Base-by-base conservation (phyloP, 2,888 invertebrate species). In the Dicranocentrus wangi region DNA sequence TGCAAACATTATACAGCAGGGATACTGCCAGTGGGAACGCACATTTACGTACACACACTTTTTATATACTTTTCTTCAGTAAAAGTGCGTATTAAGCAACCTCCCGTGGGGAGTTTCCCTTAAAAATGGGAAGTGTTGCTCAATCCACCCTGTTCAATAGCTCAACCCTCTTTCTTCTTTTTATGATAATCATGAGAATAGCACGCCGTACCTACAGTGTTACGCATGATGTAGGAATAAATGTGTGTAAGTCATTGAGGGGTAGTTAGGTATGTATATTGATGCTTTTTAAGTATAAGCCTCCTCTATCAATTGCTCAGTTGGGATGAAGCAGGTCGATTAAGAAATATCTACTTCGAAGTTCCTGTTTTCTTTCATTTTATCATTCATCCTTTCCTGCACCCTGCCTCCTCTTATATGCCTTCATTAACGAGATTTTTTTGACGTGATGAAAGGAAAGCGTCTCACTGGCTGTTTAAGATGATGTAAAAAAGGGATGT, bases 121-220 rank as follows among this genome's bases (percentile, higher is more conserved):
- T 72, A 79, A 79, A 79, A 79, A 65, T 79, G 79, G 79, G 79
- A 79, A 79, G 79, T 78, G 78, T 79, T 79, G 66, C 79, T 66
- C 79, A 79, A 79, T 79, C 72, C 79, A 71, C 25, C 66, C 72
- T 66, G 58, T 79, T 79, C 58, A 78, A 78, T 65, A 55, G 63
- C 79, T 79, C 79, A 79, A 55, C 79, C 79, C 79, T 65, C 78
- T 71, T 70, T 78, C 55, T 28, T 15, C 13, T 21, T 7, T 21
- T 8, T 55, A 21, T n/a, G n/a, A n/a, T n/a, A n/a, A n/a, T 51
- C 19, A 61, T n/a, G 32, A 28, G 19, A n/a, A 61, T 19, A 21
- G 58, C 25, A 55, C 15, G 55, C 55, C 32, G 32, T 61, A 39
- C 61, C 32, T 19, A 10, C 5, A 21, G 25, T 23, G 23, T 17